Base-by-base conservation (phyloP, 2,113 vertebrate genomes). In the Phainopepla nitens region DNA sequence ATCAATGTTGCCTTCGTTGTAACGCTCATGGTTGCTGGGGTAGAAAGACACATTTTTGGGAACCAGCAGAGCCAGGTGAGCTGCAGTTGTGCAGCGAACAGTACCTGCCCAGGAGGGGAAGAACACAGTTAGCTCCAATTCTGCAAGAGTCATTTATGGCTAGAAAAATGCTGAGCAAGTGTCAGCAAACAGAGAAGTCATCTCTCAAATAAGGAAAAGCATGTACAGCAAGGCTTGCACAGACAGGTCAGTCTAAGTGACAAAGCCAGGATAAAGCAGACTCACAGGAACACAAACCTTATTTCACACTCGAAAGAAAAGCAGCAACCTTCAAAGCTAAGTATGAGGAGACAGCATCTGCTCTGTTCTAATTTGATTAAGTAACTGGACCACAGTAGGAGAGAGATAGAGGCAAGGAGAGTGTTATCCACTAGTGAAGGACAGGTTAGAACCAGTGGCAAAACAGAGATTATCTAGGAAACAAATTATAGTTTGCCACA, bases 1-100 rank as follows among this genome's bases (percentile, higher is more conserved):
- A 0, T 99, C 99, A 13, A 99, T 99, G 97, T 98, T 98, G 91
- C 99, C 99, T 69, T 99, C 99, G 18, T 98, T 98, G 97, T 99
- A 99, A 97, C 99, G 99, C 83, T 99, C 99, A 0, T 99, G 99
- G 97, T 99, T 99, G 98, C 99, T 98, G 71, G 99, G 99, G 97
- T 99, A 99, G 97, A 99, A 99, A 64, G 99, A 99, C 29, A 99
- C 99, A 35, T 99, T 99, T 98, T 99, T 99, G 94, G 99, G 99
- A 81, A 99, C 99, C 87, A 99, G 98, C 75, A 99, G 97, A 62
- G 99, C 99, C 86, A 99, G 97, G 57, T 99, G 99, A 78, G 99
- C 99, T 45, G 99, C 99, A 24, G 99, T 99, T 58, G 99, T 99
- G 93, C 99, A 99, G 64, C 99, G 99, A 91, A 99, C 99, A 24